Conservation (phyloP, 2,888 invertebrate genomes). For the Drosophila mayaguana region DNA sequence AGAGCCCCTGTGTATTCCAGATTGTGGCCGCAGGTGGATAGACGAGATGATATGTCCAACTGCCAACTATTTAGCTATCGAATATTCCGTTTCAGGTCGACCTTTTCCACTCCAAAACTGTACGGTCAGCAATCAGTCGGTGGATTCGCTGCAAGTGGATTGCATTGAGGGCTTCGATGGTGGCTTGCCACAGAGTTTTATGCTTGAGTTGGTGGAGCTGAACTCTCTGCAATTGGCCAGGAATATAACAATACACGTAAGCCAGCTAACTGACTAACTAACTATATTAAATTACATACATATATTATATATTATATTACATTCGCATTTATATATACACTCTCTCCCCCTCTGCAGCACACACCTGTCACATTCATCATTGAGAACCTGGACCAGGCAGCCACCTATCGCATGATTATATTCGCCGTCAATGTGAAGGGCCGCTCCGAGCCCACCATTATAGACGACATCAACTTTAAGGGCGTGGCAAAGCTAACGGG, state of each 20-base stretch:
- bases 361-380: conserved; percentile 83
- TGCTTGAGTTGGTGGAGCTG: conserved; percentile 92
- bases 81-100: conserved; percentile 87
- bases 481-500: conserved; percentile 95
- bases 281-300: too few relatives aligned
- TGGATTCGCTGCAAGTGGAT: conserved; percentile 93
- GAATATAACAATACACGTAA: conserved; percentile 84
- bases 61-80: not conserved
- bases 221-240: conserved; percentile 87
- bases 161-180: conserved; percentile 95
- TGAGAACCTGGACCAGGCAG: conserved; percentile 89
- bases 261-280: conserved; percentile 34
- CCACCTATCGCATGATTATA: conserved; percentile 92
- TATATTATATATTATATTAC: too few relatives aligned
- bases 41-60: not conserved
- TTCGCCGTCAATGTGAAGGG: conserved; percentile 96
- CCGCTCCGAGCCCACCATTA: conserved; percentile 92
- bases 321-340: too few relatives aligned
- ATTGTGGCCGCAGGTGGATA: conserved; percentile 91
- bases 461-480: conserved; percentile 93
- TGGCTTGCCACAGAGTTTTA: conserved; percentile 94
- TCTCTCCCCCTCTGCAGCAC: conserved; percentile 59
- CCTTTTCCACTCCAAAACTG: conserved; percentile 95
- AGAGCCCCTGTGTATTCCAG: conserved; percentile 94
- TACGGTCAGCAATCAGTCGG: conserved; percentile 94